Conservation (phyloP, 2,113 vertebrate species). For the Mormoops blainvillei region DNA sequence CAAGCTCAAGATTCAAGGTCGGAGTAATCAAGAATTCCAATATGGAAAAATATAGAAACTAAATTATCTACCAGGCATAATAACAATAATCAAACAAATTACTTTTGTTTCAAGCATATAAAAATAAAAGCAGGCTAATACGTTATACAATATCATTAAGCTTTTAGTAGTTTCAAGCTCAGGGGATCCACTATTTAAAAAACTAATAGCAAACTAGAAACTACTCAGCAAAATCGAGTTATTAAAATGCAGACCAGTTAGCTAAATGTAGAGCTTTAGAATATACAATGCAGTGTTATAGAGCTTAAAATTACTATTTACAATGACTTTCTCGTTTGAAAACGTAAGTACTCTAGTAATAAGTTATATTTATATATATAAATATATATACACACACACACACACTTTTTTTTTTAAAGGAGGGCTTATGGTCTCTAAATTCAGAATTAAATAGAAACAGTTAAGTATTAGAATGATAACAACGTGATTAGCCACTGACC, state of each 20-base stretch:
- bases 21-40: background rate
- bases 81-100: background rate
- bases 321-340: background rate
- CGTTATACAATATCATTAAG: background rate
- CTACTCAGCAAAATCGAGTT: background rate
- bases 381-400: too few relatives aligned
- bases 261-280: background rate
- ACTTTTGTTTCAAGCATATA: background rate
- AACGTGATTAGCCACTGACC: conserved; percentile 73
- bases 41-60: background rate
- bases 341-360: background rate
- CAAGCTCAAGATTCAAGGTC: background rate
- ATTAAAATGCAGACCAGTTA: background rate
- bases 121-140: background rate
- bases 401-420: background rate
- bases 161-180: background rate
- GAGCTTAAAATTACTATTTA: background rate
- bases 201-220: background rate
- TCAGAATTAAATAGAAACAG: background rate
- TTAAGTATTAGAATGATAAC: background rate
- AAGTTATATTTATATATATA: too few relatives aligned
- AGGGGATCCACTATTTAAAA: background rate
- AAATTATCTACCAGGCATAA: background rate
- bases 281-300: background rate
- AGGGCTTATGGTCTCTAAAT: background rate